Percentiles rank a stretch among this genome's conserved stretches.
phyloP scores from a whole-genome alignment of 1,140 invertebrate species.

The Asbolus verrucosus region DNA sequence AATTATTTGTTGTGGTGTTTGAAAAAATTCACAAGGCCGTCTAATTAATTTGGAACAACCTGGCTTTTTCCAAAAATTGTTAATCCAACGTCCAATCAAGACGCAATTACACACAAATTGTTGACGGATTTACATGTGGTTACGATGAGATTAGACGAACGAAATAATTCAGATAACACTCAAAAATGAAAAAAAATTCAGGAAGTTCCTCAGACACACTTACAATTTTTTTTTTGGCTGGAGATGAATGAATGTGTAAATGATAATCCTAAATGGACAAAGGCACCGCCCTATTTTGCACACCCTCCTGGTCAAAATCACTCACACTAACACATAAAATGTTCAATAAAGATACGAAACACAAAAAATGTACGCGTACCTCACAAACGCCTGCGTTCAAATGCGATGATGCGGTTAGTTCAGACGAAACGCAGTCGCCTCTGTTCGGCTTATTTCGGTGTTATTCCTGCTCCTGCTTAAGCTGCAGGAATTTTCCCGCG shows the following conservation, averaged over 20 bases:
- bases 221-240: neutral
- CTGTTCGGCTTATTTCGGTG: conserved; percentile 15
- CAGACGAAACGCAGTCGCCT: conserved; percentile 4
- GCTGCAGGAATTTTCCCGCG: conserved; percentile 42
- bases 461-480: conserved; percentile 11
- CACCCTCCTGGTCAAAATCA: conserved; percentile 22
- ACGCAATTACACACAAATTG: too few species aligned
- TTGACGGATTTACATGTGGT: too few species aligned
- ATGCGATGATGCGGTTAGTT: conserved; percentile 39
- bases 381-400: conserved; percentile 33
- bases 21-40: too few species aligned
- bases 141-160: too few species aligned
- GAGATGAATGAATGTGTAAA: conserved; percentile 7
- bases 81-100: neutral
- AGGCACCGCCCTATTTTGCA: conserved; percentile 39
- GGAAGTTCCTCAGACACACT: conserved; percentile 4
- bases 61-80: neutral
- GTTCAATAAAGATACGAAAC: conserved; percentile 38
- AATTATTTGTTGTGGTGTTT: neutral
- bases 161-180: too few species aligned
- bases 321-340: conserved; percentile 39
- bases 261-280: conserved; percentile 34
- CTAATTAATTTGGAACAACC: neutral
- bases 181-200: neutral
- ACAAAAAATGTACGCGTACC: conserved; percentile 15